These are phyloP conservation scores for Rhabdophis nuchalis DNA, from an alignment of 2,797 vertebrate genomes.

Conservation along the genomic window DNA sequence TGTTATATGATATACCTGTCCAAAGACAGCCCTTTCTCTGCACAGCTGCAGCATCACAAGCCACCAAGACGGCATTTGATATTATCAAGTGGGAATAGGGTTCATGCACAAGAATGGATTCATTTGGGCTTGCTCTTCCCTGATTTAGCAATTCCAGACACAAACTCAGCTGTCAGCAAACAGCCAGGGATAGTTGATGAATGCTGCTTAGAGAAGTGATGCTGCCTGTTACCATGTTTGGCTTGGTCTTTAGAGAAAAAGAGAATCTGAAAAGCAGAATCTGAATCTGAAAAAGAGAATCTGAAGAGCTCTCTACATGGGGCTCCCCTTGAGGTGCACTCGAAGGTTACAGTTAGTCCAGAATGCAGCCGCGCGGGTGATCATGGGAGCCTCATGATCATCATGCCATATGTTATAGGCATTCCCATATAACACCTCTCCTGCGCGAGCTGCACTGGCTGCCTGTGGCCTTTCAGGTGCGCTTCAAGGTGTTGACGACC, in stretches of 20 bases:
- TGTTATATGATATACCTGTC: slow-evolving; percentile 2
- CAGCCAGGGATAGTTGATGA: slow-evolving; percentile 12
- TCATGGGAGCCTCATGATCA: too few species aligned
- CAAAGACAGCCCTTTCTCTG: neutral
- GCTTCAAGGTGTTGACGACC: too few species aligned
- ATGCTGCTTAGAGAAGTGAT: slow-evolving; percentile 5
- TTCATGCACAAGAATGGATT: slow-evolving; percentile 24
- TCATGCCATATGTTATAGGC: too few species aligned
- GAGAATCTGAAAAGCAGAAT: neutral
- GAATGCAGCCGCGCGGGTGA: too few species aligned
- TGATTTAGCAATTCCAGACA: neutral
- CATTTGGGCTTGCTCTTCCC: slow-evolving; percentile 18
- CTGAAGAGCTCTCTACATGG: too few species aligned
- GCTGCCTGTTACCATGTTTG: slow-evolving; percentile 25
- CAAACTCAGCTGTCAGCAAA: slow-evolving; percentile 21
- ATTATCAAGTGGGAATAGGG: slow-evolving; percentile 8
- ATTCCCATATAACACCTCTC: too few species aligned
- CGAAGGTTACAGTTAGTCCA: too few species aligned
- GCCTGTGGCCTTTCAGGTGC: too few species aligned
- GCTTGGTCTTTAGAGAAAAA: slow-evolving; percentile 3
- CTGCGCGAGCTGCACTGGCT: too few species aligned
- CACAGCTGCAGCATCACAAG: neutral
- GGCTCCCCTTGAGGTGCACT: too few species aligned
- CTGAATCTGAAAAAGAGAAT: too few species aligned
- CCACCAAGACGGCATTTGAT: slow-evolving; percentile 6